Evolutionary conservation across 2,888 invertebrate genomes (phyloP), one percentile per base, ranked within the genome.

Genomic region (Brachypalpus laphriformis): DNA sequence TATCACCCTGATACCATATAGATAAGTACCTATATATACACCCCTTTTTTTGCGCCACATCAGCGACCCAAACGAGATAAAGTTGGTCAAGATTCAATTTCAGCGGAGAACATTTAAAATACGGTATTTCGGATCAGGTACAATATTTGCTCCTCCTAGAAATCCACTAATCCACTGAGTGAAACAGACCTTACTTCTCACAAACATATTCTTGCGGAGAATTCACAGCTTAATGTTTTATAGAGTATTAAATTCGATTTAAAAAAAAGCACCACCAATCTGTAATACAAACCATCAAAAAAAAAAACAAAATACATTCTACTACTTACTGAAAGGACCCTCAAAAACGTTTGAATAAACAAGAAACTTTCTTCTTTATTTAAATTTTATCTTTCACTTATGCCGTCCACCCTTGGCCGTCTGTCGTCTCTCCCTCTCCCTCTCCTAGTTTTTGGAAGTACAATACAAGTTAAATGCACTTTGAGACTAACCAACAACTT

Each of bases 391-490:
- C 54, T 70, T 63, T 56, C 61, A 56, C 68, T 76, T 63, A 28
- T 31, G 20, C 34, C 25, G 14, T n/a, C 14, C 40, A 34, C 11
- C n/a, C n/a, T n/a, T 9, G 8, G 0, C 8, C 3, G 11, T 37
- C 9, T 2, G 34, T 37, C 34, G 22, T 40, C 22, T 37, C 11
- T 16, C 14, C 45, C 6, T 4, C 28, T 6, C 28, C 34, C 9
- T 28, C 18, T 45, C 3, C 20, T 22, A 9, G 37, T 22, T 51
- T 1, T 28, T 1, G 16, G 11, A 8, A 22, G 14, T 63, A 82
- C 66, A 61, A 77, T 71, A 82, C 70, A 66, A 59, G 37, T 66
- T 82, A 77, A 77, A 72, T 72, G 72, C 66, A 66, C 61, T 63
- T 34, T 14, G 20, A 68, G 68, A 34, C n/a, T 1, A 9, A 70